These are phyloP conservation scores for Prorops nasuta DNA, from an alignment of 1,140 invertebrate species.

Conservation along the genomic window DNA sequence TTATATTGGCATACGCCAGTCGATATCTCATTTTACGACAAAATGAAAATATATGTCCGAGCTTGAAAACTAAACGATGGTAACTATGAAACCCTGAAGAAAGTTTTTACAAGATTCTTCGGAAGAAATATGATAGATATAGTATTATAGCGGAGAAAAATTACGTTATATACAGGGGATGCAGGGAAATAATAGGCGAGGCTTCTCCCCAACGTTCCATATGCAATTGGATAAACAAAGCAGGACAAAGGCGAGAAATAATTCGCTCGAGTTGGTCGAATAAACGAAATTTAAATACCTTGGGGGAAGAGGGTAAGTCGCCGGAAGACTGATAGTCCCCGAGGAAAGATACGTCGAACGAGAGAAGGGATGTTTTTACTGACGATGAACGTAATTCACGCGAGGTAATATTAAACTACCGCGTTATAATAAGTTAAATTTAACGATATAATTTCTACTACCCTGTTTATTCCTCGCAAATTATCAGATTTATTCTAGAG, in stretches of 20 bases:
- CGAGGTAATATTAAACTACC: constrained; percentile 26
- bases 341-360: constrained; percentile 34
- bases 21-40: constrained; percentile 34
- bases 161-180: too few relatives aligned
- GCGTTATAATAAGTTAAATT: too few relatives aligned
- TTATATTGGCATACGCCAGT: constrained; percentile 27
- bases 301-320: constrained; percentile 18
- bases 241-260: constrained; percentile 12
- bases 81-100: too few relatives aligned
- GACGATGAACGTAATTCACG: constrained; percentile 37
- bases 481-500: too few relatives aligned
- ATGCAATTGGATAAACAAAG: too few relatives aligned
- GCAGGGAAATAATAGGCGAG: too few relatives aligned
- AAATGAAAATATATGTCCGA: constrained; percentile 24
- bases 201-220: too few relatives aligned
- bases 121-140: too few relatives aligned
- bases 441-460: too few relatives aligned
- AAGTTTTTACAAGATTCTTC: too few relatives aligned
- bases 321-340: constrained; percentile 34
- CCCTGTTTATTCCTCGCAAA: too few relatives aligned
- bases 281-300: constrained; percentile 44
- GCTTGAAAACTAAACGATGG: neutral
- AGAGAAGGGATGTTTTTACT: constrained; percentile 30
- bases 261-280: constrained; percentile 16
- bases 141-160: too few relatives aligned